These are phyloP conservation scores for Leucopsar rothschildi DNA, from an alignment of 2,113 vertebrate genomes.

Conservation along the genomic window DNA sequence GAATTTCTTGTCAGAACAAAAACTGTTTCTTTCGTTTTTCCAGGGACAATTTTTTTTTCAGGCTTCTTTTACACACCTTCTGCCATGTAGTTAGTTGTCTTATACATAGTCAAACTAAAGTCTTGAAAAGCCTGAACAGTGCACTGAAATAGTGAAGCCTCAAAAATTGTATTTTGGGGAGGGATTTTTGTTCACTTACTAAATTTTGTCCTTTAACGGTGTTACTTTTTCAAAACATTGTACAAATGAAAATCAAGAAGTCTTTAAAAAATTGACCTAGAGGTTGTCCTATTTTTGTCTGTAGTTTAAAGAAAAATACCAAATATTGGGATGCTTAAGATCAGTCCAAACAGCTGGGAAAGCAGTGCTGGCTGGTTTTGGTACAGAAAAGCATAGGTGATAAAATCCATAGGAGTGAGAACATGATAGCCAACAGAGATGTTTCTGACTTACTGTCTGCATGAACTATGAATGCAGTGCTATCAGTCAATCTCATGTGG, in stretches of 20 bases:
- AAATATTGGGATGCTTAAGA: neutral
- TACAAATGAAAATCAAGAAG: neutral
- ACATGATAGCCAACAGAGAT: neutral
- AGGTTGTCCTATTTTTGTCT: neutral
- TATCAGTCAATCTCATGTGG: neutral
- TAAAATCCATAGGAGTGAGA: neutral
- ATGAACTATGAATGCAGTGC: neutral
- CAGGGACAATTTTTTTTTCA: neutral
- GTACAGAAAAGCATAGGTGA: neutral
- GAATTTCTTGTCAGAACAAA: neutral
- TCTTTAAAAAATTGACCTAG: neutral
- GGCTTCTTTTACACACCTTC: neutral
- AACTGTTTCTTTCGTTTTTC: neutral
- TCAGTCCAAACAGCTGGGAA: neutral
- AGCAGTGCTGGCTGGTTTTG: neutral
- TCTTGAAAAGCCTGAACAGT: neutral
- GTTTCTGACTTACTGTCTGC: neutral
- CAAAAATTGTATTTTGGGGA: neutral
- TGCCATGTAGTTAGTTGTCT: neutral
- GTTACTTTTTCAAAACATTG: neutral
- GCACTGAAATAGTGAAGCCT: neutral
- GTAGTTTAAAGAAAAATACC: neutral
- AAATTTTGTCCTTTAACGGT: neutral
- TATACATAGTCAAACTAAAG: neutral
- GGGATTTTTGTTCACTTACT: neutral